These are phyloP conservation scores for Ictalurus furcatus DNA, from an alignment of 2,113 vertebrate genomes.

Conservation along the genomic window DNA sequence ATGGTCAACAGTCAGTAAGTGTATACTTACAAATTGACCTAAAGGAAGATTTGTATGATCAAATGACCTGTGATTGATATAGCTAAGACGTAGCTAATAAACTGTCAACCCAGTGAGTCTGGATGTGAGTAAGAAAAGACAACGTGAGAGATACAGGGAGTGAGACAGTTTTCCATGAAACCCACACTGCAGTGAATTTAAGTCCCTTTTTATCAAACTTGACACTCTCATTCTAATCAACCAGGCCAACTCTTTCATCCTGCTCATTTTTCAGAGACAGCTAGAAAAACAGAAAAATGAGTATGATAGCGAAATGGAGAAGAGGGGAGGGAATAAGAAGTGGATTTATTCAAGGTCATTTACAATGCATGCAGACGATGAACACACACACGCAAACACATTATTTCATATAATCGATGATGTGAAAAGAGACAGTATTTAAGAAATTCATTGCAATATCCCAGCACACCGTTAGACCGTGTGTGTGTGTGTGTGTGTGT, in stretches of 20 bases:
- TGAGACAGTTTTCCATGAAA: not conserved
- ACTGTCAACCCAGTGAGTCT: not conserved
- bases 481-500: conserved; percentile 8
- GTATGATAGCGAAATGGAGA: not conserved
- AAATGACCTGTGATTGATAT: not conserved
- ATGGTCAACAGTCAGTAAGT: not conserved
- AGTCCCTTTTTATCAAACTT: conserved; percentile 18
- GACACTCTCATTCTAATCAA: not conserved
- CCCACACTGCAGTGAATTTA: not conserved
- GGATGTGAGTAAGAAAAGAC: not conserved
- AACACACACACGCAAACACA: not conserved
- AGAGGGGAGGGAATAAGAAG: not conserved
- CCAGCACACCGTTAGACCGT: not conserved
- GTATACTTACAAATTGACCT: not conserved
- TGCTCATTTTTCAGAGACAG: conserved; percentile 23
- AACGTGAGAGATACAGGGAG: not conserved
- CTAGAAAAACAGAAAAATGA: not conserved
- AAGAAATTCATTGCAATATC: conserved; percentile 2
- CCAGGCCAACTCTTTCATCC: not conserved
- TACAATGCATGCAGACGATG: conserved; percentile 49
- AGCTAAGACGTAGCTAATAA: not conserved
- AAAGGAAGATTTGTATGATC: not conserved
- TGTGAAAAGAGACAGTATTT: conserved; percentile 6
- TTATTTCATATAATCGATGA: not conserved
- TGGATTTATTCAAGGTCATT: conserved; percentile 71